phyloP scores from a whole-genome alignment of 2,797 vertebrate genomes.

The Holocentrus rufus region DNA sequence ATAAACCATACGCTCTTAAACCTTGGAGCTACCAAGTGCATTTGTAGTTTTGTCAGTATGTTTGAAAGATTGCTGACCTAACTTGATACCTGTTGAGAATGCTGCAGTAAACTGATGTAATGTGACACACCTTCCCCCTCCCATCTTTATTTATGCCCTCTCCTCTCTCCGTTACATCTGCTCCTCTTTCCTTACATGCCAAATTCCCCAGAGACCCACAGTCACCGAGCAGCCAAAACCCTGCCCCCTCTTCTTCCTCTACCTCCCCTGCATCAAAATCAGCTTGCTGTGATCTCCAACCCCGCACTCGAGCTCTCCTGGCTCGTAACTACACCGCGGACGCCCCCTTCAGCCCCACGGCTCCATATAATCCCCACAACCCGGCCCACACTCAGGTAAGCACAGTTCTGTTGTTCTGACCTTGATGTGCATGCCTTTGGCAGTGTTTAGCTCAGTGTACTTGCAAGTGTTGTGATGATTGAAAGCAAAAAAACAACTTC shows the following conservation, averaged over 20 bases:
- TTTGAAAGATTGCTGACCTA: slow-evolving; percentile 1
- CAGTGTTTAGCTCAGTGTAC: neutral
- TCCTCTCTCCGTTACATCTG: slow-evolving; percentile 39
- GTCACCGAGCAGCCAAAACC: slow-evolving; percentile 54
- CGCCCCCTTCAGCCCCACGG: slow-evolving; percentile 44
- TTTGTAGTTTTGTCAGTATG: neutral
- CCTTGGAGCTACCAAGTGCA: neutral
- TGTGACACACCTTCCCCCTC: slow-evolving; percentile 18
- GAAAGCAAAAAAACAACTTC: too few species aligned
- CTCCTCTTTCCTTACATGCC: slow-evolving; percentile 54
- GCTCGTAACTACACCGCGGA: slow-evolving; percentile 71
- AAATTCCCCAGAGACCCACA: slow-evolving; percentile 79
- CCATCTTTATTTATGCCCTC: slow-evolving; percentile 15
- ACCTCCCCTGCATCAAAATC: slow-evolving; percentile 75
- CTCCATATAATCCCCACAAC: slow-evolving; percentile 26
- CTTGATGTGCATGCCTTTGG: neutral
- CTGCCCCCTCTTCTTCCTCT: slow-evolving; percentile 56
- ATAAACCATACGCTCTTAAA: neutral
- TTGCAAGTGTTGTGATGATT: neutral
- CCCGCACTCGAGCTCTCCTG: slow-evolving; percentile 60
- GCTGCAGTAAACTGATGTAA: slow-evolving; percentile 38
- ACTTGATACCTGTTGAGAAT: neutral
- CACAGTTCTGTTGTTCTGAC: slow-evolving; percentile 1
- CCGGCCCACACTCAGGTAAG: slow-evolving; percentile 44
- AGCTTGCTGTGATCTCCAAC: slow-evolving; percentile 73